Conservation (phyloP, 1,140 invertebrate genomes). For the Zaprionus vittiger region DNA sequence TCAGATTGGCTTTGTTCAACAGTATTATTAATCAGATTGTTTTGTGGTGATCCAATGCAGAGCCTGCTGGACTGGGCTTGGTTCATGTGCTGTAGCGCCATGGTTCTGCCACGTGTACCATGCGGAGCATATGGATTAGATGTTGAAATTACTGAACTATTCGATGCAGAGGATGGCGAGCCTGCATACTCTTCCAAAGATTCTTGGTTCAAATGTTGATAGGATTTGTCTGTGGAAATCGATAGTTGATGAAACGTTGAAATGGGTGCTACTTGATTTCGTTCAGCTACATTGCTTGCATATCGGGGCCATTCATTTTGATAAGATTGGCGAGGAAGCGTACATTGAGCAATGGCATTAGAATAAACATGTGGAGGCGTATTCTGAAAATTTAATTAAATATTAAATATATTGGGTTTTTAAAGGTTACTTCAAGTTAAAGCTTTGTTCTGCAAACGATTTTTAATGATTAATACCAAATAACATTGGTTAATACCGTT, state of each 20-base stretch:
- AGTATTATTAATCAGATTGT: constrained; percentile 53
- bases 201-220: constrained; percentile 54
- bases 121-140: constrained; percentile 53
- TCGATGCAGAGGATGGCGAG: constrained; percentile 60
- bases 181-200: constrained; percentile 48
- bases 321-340: constrained; percentile 85
- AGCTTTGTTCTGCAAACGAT: no score
- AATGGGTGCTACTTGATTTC: constrained; percentile 59
- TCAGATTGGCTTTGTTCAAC: constrained; percentile 79
- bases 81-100: constrained; percentile 77
- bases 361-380: constrained; percentile 76
- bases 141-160: constrained; percentile 60
- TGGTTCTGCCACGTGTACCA: constrained; percentile 60
- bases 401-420: not conserved
- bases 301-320: constrained; percentile 84
- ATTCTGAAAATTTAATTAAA: constrained; percentile 57
- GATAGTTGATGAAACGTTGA: constrained; percentile 84
- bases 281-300: constrained; percentile 70
- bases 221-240: constrained; percentile 77
- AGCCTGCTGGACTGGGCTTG: constrained; percentile 65
- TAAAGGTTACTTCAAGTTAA: not conserved
- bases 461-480: no score
- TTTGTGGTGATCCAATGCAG: constrained; percentile 59
- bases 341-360: constrained; percentile 78
- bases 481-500: no score